These are phyloP conservation scores for Acipenser ruthenus DNA, from an alignment of 2,797 vertebrate genomes.

Conservation along the genomic window DNA sequence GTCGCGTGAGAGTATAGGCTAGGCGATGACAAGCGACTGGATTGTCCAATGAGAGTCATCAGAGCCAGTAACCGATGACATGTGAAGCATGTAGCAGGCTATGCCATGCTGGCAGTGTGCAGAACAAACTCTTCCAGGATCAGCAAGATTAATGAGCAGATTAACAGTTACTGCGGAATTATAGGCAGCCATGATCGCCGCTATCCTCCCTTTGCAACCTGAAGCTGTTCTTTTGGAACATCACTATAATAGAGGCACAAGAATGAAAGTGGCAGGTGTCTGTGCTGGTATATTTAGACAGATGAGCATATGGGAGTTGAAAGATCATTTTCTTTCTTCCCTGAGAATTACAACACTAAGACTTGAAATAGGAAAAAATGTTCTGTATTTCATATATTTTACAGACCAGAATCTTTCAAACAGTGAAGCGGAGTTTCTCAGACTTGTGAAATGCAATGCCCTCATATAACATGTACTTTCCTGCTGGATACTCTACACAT, in stretches of 20 bases:
- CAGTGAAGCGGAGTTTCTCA: too few relatives aligned
- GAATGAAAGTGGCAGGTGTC: slow-evolving; percentile 26
- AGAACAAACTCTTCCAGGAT: slow-evolving; percentile 15
- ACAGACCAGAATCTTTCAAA: too few relatives aligned
- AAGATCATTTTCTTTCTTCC: slow-evolving; percentile 4
- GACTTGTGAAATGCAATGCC: too few relatives aligned
- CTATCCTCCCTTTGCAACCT: neutral
- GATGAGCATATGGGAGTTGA: neutral
- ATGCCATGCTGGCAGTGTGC: neutral
- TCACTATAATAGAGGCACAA: slow-evolving; percentile 12
- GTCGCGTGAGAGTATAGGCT: neutral
- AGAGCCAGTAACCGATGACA: slow-evolving; percentile 2
- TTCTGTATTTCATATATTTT: neutral
- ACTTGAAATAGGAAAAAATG: neutral
- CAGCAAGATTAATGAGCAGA: slow-evolving; percentile 12
- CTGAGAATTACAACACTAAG: neutral
- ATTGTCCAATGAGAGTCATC: slow-evolving; percentile 1
- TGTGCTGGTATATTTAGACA: slow-evolving; percentile 22
- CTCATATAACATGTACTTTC: too few relatives aligned
- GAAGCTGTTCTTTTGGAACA: neutral
- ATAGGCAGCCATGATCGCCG: neutral
- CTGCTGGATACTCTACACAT: too few relatives aligned
- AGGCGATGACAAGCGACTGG: slow-evolving; percentile 6
- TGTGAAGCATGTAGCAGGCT: neutral
- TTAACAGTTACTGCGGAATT: neutral